phyloP scores from a whole-genome alignment of 2,888 invertebrate genomes.

The Sussaba pulchella region DNA sequence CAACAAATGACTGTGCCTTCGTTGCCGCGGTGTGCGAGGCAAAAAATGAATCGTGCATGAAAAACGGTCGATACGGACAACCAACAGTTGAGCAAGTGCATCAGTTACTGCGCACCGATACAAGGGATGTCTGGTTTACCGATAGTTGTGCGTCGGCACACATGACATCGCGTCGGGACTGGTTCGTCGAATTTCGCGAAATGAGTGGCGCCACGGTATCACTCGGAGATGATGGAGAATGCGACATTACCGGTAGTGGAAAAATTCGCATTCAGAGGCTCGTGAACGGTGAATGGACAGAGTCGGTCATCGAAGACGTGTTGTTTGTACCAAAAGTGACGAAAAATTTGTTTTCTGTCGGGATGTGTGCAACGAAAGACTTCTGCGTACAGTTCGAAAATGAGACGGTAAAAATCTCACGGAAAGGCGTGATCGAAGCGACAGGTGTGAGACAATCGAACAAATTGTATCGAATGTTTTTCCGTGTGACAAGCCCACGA shows the following conservation, averaged over 20 bases:
- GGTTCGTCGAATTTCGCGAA: conserved; percentile 48
- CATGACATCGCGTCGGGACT: conserved; percentile 52
- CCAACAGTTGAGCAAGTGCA: not conserved
- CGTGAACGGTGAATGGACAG: not conserved
- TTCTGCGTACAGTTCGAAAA: too few species aligned
- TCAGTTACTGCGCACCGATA: not conserved
- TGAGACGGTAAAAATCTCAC: too few species aligned
- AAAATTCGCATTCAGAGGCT: not conserved
- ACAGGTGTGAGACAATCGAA: too few species aligned
- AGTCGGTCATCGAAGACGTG: too few species aligned
- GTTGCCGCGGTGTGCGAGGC: conserved; percentile 1
- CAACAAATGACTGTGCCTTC: conserved; percentile 16
- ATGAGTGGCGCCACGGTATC: conserved; percentile 13
- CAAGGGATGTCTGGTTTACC: conserved; percentile 44
- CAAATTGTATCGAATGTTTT: too few species aligned
- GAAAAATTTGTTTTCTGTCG: too few species aligned
- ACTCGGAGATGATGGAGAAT: conserved; percentile 5
- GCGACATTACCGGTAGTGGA: not conserved
- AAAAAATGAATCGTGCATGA: not conserved
- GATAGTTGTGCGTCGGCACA: conserved; percentile 64
- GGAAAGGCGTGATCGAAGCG: too few species aligned
- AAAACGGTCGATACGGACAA: not conserved
- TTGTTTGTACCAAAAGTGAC: too few species aligned
- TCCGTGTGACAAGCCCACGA: too few species aligned
- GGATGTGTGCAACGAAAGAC: too few species aligned